Evolutionary conservation across 2,797 vertebrate species (phyloP).

Genomic region (Bryconaethiops microstoma): DNA sequence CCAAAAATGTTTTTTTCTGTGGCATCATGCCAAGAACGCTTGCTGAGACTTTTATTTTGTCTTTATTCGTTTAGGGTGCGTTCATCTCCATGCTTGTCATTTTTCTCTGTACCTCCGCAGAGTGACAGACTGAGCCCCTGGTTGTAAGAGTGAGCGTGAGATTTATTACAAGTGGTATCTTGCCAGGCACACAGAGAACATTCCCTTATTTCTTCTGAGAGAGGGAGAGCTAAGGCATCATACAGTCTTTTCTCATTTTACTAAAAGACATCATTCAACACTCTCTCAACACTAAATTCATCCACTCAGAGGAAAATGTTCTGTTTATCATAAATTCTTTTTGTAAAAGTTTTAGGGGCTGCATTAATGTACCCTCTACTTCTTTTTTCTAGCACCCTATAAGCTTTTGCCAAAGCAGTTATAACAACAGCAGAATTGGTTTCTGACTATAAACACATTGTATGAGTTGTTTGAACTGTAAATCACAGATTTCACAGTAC

Average conservation of each 20-base stretch:
- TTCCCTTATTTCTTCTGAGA: slow-evolving; percentile 36
- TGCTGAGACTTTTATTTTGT: background rate
- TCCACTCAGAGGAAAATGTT: slow-evolving; percentile 18
- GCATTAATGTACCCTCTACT: background rate
- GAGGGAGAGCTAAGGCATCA: slow-evolving; percentile 2
- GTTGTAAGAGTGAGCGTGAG: slow-evolving; percentile 28
- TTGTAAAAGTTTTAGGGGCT: slow-evolving; percentile 4
- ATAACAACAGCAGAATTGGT: slow-evolving; percentile 4
- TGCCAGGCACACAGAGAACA: slow-evolving; percentile 42
- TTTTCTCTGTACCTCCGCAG: slow-evolving; percentile 19
- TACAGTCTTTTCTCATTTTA: slow-evolving; percentile 10
- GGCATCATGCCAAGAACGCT: too few species aligned
- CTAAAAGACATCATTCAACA: slow-evolving; percentile 8
- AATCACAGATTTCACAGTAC: slow-evolving; percentile 8
- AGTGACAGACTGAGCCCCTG: slow-evolving; percentile 27
- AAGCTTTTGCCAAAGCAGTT: slow-evolving; percentile 5
- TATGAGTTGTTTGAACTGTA: slow-evolving; percentile 24
- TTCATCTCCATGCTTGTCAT: slow-evolving; percentile 23
- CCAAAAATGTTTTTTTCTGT: too few species aligned
- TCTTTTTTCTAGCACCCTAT: background rate
- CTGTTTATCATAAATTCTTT: slow-evolving; percentile 10
- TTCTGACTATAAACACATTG: slow-evolving; percentile 6
- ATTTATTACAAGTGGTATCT: slow-evolving; percentile 44
- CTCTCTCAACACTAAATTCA: background rate
- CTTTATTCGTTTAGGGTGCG: slow-evolving; percentile 19